phyloP scores from a whole-genome alignment of 2,888 invertebrate species.

The Chymomyza amoena region DNA sequence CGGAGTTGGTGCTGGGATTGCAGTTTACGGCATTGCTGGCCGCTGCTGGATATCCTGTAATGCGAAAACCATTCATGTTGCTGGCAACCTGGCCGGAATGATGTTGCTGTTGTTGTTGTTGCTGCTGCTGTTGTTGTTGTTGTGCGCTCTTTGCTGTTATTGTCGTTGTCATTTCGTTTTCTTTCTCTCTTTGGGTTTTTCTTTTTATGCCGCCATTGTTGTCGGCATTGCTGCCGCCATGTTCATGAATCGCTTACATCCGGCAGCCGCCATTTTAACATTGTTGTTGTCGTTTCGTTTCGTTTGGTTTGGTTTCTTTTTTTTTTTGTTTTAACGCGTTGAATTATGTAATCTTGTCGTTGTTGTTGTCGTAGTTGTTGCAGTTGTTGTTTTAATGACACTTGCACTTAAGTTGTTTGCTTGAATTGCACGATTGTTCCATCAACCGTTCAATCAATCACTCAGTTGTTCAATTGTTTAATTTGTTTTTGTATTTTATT shows the following conservation, averaged over 20 bases:
- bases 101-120: slow-evolving; percentile 24
- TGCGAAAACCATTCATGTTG: slow-evolving; percentile 75
- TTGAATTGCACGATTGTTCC: slow-evolving; percentile 13
- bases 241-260: slow-evolving; percentile 3
- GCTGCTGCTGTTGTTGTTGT: slow-evolving; percentile 27
- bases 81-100: slow-evolving; percentile 5
- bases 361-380: slow-evolving; percentile 4
- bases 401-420: slow-evolving; percentile 15
- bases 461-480: slow-evolving; percentile 27
- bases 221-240: slow-evolving; percentile 5
- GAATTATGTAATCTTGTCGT: slow-evolving; percentile 3
- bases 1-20: slow-evolving; percentile 8
- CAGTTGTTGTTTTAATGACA: slow-evolving; percentile 11
- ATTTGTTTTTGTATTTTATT: not conserved
- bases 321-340: not conserved
- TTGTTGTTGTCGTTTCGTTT: slow-evolving; percentile 11
- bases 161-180: slow-evolving; percentile 52
- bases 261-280: slow-evolving; percentile 2
- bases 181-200: slow-evolving; percentile 1
- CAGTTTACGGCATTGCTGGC: slow-evolving; percentile 38
- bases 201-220: slow-evolving; percentile 24
- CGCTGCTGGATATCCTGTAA: slow-evolving; percentile 71
- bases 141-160: slow-evolving; percentile 50
- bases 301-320: not conserved
- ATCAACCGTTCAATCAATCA: slow-evolving; percentile 42